Base-by-base conservation (phyloP, 2,888 invertebrate species). In the Polydrusus cervinus region DNA sequence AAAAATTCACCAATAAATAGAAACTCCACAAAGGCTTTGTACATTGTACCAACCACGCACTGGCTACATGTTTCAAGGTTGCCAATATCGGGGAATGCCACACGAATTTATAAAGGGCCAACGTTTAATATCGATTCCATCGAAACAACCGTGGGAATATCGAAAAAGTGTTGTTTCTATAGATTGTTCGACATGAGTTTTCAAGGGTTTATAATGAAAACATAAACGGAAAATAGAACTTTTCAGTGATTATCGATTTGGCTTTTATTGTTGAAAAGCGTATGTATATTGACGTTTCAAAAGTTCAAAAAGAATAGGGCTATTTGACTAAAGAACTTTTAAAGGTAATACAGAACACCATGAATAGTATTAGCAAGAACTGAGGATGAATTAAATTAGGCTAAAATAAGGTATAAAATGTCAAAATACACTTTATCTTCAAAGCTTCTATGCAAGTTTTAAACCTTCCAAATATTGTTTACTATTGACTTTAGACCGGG, bases 51-150 rank as follows among this genome's bases (percentile, higher is more conserved):
- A 51, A 66, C 69, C 71, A 71, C 71, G 71, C 71, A 55, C 64
- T 3, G 47, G 20, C 64, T 57, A 65, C 55, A 40, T 34, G 55
- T 57, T 71, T 45, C 65, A 71, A 65, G 65, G 71, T 66, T 47
- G 49, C 38, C 47, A 55, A 65, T 65, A 57, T 57, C 57, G 57
- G 10, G 55, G 51, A 71, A 64, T 64, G 64, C 71, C 18, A 60
- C 53, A 53, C 64, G 47, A 71, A 64, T 70, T 64, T 40, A 64
- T 60, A 71, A 65, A 64, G 71, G 57, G 71, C 62, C 64, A 60
- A 55, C 14, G 55, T 55, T 55, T 30, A 55, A 18, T 71, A 71
- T 71, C 49, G 71, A 71, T 65, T 57, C 38, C 34, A 65, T 65
- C 55, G 47, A 65, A 57, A 71, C 64, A 71, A 51, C 34, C 51